Base-by-base conservation (phyloP, 2,888 invertebrate genomes). In the Amphiduros pacificus region DNA sequence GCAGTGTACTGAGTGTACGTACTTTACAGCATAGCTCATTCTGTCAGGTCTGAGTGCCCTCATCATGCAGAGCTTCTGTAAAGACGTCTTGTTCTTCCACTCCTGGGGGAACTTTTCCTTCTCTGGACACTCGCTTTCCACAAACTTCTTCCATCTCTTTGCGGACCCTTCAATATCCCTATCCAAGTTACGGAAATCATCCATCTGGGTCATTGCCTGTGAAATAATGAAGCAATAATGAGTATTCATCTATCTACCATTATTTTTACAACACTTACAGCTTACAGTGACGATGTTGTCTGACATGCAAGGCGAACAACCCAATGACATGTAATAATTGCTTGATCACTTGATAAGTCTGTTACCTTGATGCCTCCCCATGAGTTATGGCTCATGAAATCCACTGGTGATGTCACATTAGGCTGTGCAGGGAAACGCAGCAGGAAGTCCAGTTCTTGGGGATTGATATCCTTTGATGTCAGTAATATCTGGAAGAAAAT, bases 121-220 rank as follows among this genome's bases (percentile, higher is more conserved):
- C 82, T 97, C 97, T 0, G 97, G 95, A 75, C 91, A 90, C 78
- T 97, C 96, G 73, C 91, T 90, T 84, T 97, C 97, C 1, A 96
- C 92, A 74, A 96, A 89, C 83, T 96, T 96, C 82, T 95, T 95
- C 97, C 97, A 97, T 61, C 95, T 87, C 79, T 96, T 97, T n/a
- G 93, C 90, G 0, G 94, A 94, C 2, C 91, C 93, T 84, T 97
- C 96, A 72, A 97, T 95, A 80, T 97, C 96, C 65, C 95, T 87
- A 80, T 97, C 96, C 63, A 97, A 85, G 82, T 96, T 95, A 68
- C 92, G 88, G 78, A 78, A 95, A 79, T 96, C 95, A 73, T 96
- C 95, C 84, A 92, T 90, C 56, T 89, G 88, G 28, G 94, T 89
- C 64, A 96, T 86, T 72, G 93, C 91, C 80, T 82, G 57, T n/a